Evolutionary conservation across 2,113 vertebrate genomes (phyloP), one percentile per base, ranked within the genome.

Genomic region (Sebastes fasciatus): DNA sequence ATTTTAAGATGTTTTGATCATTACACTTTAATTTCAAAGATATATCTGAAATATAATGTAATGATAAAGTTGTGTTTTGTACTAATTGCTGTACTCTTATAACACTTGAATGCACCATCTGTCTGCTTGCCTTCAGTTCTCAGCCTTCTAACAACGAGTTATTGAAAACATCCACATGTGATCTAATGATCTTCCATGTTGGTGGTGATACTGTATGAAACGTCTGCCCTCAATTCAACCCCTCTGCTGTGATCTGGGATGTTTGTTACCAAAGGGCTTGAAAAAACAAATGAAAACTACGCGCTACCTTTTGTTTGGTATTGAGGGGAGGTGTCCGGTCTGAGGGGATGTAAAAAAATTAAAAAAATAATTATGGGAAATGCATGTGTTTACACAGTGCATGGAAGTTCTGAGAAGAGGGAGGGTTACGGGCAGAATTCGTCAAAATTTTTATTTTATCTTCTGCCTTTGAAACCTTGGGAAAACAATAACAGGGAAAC

Each of bases 321-420:
- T 72, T 74, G 62, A 52, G 66, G 73, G 77, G 82, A 89, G 77
- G 43, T 75, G 87, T 88, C 87, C 72, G 79, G 81, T 81, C 46
- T 17, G 73, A 78, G 43, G 64, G 67, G 43, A 62, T 26, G 10
- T 8, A 70, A 69, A 86, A 70, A 46, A 76, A 73, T 76, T 54
- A 62, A 61, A 21, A 91, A 91, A 93, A 94, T 86, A 92, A 91
- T 85, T 88, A 54, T 1, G 42, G 90, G 90, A 89, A 91, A 87
- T 80, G 72, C 51, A 84, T 10, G 64, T 92, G 86, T 88, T 93
- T 90, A 45, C 46, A 87, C 81, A 78, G 74, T 21, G 55, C 40
- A 52, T 65, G 84, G 83, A 85, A 85, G 86, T 67, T 43, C n/a
- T 34, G 73, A 57, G 21, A 60, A 13, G 9, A 74, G 40, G 74